Percentiles rank a stretch among this genome's conserved stretches.
These are phyloP conservation scores for Gnatocerus cornutus DNA, from an alignment of 2,888 invertebrate species.

Conservation along the genomic window DNA sequence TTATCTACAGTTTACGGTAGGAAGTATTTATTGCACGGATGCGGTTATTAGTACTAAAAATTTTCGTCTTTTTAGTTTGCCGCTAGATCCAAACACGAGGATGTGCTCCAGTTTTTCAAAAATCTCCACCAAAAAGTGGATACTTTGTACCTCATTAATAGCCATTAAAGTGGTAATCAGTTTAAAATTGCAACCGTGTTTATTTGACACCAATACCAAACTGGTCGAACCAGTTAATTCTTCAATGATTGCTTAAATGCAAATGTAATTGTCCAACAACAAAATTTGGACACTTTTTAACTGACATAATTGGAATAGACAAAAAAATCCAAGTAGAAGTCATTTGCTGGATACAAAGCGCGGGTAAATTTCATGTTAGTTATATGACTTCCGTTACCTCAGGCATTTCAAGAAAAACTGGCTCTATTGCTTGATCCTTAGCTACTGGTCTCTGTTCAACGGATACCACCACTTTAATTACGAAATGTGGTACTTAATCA, in stretches of 20 bases:
- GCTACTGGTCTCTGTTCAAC: slow-evolving; percentile 46
- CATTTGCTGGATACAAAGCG: slow-evolving; percentile 50
- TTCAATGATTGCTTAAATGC: slow-evolving; percentile 15
- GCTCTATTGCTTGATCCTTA: slow-evolving; percentile 53
- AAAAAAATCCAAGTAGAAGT: slow-evolving; percentile 34
- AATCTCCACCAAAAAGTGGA: too few species aligned
- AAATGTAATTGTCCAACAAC: slow-evolving; percentile 6
- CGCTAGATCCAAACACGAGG: too few species aligned
- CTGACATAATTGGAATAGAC: slow-evolving; percentile 23
- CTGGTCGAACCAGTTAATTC: slow-evolving; percentile 44
- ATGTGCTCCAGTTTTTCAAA: too few species aligned
- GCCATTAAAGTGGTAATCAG: slow-evolving; percentile 19
- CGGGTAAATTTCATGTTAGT: slow-evolving; percentile 55
- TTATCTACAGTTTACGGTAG: slow-evolving; percentile 10
- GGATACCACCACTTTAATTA: slow-evolving; percentile 37
- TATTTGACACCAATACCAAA: slow-evolving; percentile 36
- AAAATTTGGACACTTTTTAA: slow-evolving; percentile 20
- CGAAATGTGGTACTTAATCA: slow-evolving; percentile 5
- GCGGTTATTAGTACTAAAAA: slow-evolving; percentile 5
- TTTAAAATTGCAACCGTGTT: slow-evolving; percentile 42
- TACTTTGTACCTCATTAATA: slow-evolving; percentile 6
- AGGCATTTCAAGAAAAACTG: slow-evolving; percentile 55
- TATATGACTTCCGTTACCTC: slow-evolving; percentile 54
- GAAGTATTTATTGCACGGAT: slow-evolving; percentile 12
- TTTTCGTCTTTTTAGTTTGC: too few species aligned